Evolutionary conservation across 2,888 invertebrate species (phyloP), one percentile per base, ranked within the genome.

Genomic region (Ectropis crepuscularia): DNA sequence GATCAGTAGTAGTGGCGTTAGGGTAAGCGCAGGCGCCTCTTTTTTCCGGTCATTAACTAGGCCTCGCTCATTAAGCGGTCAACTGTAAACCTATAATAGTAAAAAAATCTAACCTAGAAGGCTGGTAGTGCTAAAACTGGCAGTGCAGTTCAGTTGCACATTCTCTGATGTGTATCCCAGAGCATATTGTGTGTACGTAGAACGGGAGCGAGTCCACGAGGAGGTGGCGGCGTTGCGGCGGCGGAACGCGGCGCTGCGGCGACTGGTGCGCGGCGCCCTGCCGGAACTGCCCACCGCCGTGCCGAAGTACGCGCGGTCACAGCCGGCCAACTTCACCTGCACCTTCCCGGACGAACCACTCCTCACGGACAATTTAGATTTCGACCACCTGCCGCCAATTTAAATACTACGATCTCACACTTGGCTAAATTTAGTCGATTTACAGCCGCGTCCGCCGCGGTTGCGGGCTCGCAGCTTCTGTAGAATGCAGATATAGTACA

Each of bases 241-340:
- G 59, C 95, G 96, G 74, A 97, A 97, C 82, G 83, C 87, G 0
- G 96, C 96, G 65, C 83, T 97, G 54, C 94, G 95, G 28, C 93
- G 95, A 61, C 87, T 97, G 53, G 88, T 97, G 49, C 93, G 94
- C 66, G 95, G 95, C 70, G 94, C 95, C 53, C 83, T 94, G 64
- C 93, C 93, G 0, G 83, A 85, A 5, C 65, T 90, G 47, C 80
- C 84, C 6, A 57, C 69, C 0, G 69, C 75, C 8, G 62, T 61
- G 53, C 80, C 83, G 4, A 74, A 76, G 10, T 84, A 84, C 68
- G 60, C 72, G 43, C 81, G 77, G 0, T 59, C 75, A 6, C 60
- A 43, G 6, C 82, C 82, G 0, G 65, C 68, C 5, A 69, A 70
- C 8, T 85, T 89, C 69, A 81, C 82, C 2, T 84, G 85, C 0